Percentiles rank a stretch among this genome's conserved stretches.
phyloP scores from a whole-genome alignment of 2,113 vertebrate species.

The Neomonachus schauinslandi region DNA sequence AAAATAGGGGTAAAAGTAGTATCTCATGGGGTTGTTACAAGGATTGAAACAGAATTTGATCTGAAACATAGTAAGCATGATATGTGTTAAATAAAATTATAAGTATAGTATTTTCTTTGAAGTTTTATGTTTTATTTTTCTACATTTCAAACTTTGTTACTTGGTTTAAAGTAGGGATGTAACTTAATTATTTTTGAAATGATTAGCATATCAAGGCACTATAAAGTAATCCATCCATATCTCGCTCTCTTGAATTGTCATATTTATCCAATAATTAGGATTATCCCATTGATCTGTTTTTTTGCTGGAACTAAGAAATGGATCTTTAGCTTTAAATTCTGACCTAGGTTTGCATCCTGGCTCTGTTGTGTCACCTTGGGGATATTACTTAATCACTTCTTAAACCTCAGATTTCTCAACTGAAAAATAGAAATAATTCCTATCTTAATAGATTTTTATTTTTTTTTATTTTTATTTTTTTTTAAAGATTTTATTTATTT shows the following conservation, averaged over 20 bases:
- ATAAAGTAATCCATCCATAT: background rate
- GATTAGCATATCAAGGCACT: background rate
- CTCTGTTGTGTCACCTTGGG: background rate
- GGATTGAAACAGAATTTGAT: background rate
- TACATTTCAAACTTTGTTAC: background rate
- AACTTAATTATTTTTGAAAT: conserved; percentile 19
- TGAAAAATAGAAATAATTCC: background rate
- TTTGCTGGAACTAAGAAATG: background rate
- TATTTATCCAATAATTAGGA: background rate
- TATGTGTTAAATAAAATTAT: background rate
- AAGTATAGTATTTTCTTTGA: background rate
- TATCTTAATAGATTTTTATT: background rate
- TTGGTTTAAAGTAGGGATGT: background rate
- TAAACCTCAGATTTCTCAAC: background rate
- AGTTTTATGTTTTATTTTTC: conserved; percentile 25
- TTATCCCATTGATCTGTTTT: background rate
- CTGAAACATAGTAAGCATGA: background rate
- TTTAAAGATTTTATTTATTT: background rate
- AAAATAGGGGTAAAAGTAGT: background rate
- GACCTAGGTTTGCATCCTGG: background rate
- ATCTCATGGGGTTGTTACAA: background rate
- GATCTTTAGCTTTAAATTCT: background rate
- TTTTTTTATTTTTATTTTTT: no score
- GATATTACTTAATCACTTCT: background rate
- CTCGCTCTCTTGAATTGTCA: background rate